Base-by-base conservation (phyloP, 2,797 vertebrate genomes). In the Chrysocyon brachyurus region DNA sequence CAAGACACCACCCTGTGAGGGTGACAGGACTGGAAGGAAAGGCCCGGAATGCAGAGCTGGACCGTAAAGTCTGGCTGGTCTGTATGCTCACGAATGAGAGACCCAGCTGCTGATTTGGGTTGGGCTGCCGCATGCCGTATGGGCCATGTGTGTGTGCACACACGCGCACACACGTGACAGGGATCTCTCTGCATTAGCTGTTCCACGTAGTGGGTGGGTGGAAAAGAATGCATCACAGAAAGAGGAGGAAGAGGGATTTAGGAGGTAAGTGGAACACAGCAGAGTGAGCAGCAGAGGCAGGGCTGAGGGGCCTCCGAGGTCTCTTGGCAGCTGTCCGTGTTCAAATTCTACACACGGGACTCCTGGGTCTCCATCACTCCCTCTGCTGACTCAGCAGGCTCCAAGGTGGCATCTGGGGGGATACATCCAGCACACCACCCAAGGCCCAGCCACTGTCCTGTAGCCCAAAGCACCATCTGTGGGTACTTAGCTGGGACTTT, bases 121-220 rank as follows among this genome's bases (percentile, higher is more conserved):
- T 46, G 82, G 17, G 16, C 56, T 3, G 1, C 5, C 1, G 1
- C 56, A 56, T 5, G 15, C 31, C 8, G 0, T 31, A 52, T 36
- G 70, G 59, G 70, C 11, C 1, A 0, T 4, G 3, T 12, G 2
- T 24, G 31, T 12, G 10, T 4, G 8, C 0, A 0, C 2, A 21
- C 2, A 0, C 26, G 10, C 19, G 46, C 21, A 70, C 49, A 31
- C 61, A 54, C 0, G 0, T 1, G 33, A n/a, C n/a, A 54, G n/a
- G 17, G 59, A 12, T 52, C 54, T 49, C 5, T 1, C 2, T 5
- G 4, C 26, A 3, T 22, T 22, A 1, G 22, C 61, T 46, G 72
- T n/a, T 92, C 28, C 10, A 0, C 1, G 31, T 22, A 11, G 82
- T 8, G 6, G 75, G 77, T 59, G 36, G 12, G 22, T 10, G n/a